Evolutionary conservation across 2,797 vertebrate genomes (phyloP), one percentile per base, ranked within the genome.

Genomic region (Chelidonichthys spinosus): DNA sequence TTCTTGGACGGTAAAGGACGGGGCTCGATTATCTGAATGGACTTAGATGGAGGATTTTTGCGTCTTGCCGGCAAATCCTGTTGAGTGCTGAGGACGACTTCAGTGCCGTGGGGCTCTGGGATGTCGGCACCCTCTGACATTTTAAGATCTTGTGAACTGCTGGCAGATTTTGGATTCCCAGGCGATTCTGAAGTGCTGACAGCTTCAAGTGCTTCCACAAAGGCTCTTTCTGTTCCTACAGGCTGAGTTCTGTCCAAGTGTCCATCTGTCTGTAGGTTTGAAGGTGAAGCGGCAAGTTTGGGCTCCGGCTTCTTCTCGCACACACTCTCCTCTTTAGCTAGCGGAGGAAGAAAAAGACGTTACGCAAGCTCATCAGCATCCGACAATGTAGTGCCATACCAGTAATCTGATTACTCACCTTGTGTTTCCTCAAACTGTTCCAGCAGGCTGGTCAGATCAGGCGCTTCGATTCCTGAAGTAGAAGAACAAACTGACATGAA

Each of bases 371-470:
- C 0, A 3, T n/a, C 13, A 60, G 33, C 13, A n/a, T 53, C 71
- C 2, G 49, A 54, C 25, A 32, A 11, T 3, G 54, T 9, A 13
- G 11, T 0, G n/a, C 25, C 25, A 25, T 11, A 18, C 13, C 17
- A 37, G 37, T 44, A 14, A 44, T 44, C 14, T 54, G 18, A 25
- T 8, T 3, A n/a, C 91, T 68, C 87, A 99, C 97, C 97, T 95
- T 97, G 96, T 47, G 95, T 96, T 87, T 97, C 96, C 88, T 99
- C 97, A 79, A 99, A 99, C 88, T 98, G 97, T 83, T 99, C 96
- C 88, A 99, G 87, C 72, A 99, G 95, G 88, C 97, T 98, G 85
- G 96, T 97, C 85, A 99, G 89, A 88, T 99, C 98, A 0, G 95
- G 77, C 1, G 97, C 97, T 93, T 98, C 96, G 2, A 99, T 99